phyloP scores from a whole-genome alignment of 2,888 invertebrate genomes.

The Orthosia gothica region DNA sequence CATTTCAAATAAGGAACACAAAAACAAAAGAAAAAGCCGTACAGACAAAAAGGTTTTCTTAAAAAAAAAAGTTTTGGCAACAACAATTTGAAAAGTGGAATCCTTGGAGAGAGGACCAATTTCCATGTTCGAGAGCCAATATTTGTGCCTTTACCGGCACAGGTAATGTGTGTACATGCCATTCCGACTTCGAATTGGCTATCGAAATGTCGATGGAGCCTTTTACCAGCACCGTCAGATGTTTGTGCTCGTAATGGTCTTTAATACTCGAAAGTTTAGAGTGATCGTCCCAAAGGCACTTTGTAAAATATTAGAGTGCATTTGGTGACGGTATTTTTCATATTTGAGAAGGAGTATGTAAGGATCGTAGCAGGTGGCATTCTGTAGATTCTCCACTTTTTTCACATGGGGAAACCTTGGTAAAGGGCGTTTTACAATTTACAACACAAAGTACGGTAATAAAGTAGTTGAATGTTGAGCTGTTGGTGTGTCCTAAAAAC shows the following conservation, averaged over 20 bases:
- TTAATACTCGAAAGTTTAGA: slow-evolving; percentile 66
- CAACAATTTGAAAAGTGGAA: slow-evolving; percentile 25
- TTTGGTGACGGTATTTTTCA: slow-evolving; percentile 5
- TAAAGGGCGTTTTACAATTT: no score
- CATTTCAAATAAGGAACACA: slow-evolving; percentile 24
- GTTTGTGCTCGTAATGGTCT: slow-evolving; percentile 73
- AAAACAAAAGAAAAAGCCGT: background rate
- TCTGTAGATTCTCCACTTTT: no score
- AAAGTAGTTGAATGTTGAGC: no score
- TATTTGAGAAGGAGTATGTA: background rate
- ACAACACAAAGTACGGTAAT: no score
- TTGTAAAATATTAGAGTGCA: slow-evolving; percentile 40
- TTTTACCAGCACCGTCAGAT: slow-evolving; percentile 53
- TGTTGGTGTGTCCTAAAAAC: no score
- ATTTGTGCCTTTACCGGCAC: slow-evolving; percentile 57
- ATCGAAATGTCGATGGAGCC: slow-evolving; percentile 74
- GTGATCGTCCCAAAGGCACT: slow-evolving; percentile 43
- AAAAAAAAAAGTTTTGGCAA: slow-evolving; percentile 34
- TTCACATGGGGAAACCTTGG: no score
- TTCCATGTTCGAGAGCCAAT: slow-evolving; percentile 61
- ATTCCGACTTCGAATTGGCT: slow-evolving; percentile 74
- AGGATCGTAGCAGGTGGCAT: no score
- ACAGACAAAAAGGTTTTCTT: slow-evolving; percentile 6
- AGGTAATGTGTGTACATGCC: slow-evolving; percentile 81
- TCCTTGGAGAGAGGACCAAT: slow-evolving; percentile 46